A percentile compares a stretch with the other conserved stretches of the same genome.
phyloP scores from a whole-genome alignment of 2,797 vertebrate genomes.

The Eidolon dupreanum region DNA sequence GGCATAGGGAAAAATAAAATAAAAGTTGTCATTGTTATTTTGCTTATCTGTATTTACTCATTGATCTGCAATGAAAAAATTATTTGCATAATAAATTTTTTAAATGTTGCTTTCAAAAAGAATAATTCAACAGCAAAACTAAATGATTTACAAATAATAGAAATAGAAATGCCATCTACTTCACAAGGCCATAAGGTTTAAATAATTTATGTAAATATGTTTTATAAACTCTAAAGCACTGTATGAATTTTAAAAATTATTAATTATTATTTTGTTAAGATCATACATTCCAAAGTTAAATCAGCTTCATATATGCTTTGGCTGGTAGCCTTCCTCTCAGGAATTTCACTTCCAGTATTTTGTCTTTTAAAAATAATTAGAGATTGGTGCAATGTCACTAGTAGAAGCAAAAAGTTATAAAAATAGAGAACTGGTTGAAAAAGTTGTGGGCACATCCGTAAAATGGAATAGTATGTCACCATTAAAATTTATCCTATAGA shows the following conservation, averaged over 20 bases:
- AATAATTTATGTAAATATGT: background rate
- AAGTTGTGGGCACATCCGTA: background rate
- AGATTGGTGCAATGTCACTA: background rate
- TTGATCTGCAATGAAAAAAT: conserved; percentile 6
- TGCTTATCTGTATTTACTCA: conserved; percentile 36
- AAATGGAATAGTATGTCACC: background rate
- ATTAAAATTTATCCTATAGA: background rate
- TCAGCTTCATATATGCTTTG: background rate
- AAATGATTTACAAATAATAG: background rate
- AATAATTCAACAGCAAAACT: background rate
- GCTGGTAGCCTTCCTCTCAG: background rate
- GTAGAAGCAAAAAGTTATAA: background rate
- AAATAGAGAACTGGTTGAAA: background rate
- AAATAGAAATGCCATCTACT: background rate
- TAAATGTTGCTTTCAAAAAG: background rate
- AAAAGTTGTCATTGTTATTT: background rate
- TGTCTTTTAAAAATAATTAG: background rate
- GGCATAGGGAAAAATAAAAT: background rate
- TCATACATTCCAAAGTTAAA: background rate
- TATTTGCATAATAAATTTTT: conserved; percentile 9
- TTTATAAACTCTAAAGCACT: background rate
- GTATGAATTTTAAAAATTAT: background rate
- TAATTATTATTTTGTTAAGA: background rate
- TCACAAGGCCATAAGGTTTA: background rate
- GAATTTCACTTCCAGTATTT: background rate